Percentiles rank a stretch among this genome's conserved stretches.
Conservation (phyloP, 2,888 invertebrate species). For the Bedellia somnulentella region DNA sequence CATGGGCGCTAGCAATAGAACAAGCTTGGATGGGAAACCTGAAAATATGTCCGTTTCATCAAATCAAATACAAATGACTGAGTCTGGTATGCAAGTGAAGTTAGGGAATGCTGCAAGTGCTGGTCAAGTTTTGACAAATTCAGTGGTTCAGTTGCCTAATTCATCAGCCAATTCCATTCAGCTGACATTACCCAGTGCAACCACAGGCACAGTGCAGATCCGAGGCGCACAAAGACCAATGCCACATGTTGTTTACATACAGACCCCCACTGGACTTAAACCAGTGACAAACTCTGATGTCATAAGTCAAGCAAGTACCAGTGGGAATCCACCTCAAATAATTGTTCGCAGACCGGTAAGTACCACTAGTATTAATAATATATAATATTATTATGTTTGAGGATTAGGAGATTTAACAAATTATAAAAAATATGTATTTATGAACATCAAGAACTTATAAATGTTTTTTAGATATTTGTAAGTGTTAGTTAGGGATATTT, state of each 20-base stretch:
- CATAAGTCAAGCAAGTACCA: slow-evolving; percentile 48
- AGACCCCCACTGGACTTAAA: slow-evolving; percentile 54
- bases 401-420: too few species aligned
- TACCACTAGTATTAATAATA: slow-evolving; percentile 13
- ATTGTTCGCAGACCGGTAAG: slow-evolving; percentile 56
- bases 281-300: slow-evolving; percentile 48
- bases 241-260: slow-evolving; percentile 64
- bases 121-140: slow-evolving; percentile 36
- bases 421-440: too few species aligned
- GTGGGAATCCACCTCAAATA: slow-evolving; percentile 53
- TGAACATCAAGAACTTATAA: too few species aligned
- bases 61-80: slow-evolving; percentile 32
- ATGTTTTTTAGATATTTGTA: too few species aligned
- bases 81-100: slow-evolving; percentile 35
- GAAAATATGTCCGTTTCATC: slow-evolving; percentile 35
- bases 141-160: slow-evolving; percentile 41
- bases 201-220: slow-evolving; percentile 22
- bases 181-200: slow-evolving; percentile 20
- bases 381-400: neutral
- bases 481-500: too few species aligned
- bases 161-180: slow-evolving; percentile 36
- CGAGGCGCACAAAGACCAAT: slow-evolving; percentile 35
- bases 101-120: slow-evolving; percentile 33
- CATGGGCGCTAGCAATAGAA: slow-evolving; percentile 36
- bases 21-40: slow-evolving; percentile 31